Base-by-base conservation (phyloP, 2,888 invertebrate genomes). In the Aporophyla nigra region DNA sequence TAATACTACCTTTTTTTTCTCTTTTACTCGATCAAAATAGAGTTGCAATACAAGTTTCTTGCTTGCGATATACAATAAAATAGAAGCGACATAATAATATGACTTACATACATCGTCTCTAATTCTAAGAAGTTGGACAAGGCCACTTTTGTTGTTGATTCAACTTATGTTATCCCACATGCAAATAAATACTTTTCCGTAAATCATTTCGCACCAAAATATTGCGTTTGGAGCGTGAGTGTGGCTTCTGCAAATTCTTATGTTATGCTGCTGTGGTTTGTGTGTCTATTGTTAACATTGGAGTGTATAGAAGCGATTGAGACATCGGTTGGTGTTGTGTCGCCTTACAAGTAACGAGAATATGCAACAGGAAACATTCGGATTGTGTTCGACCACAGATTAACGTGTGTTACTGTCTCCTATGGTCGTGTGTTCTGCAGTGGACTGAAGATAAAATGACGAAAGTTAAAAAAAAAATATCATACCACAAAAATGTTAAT, bases 281-380 rank as follows among this genome's bases (percentile, higher is more conserved):
- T 59, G 14, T 53, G 51, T 70, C 33, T 56, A 54, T 49, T 46
- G 51, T 49, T 65, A 63, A 61, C 58, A 68, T 54, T 66, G 27
- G 16, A 58, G 54, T 59, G 2, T 63, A 12, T 65, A 21, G 43
- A 70, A 49, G 10, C 65, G 14, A 70, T 79, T 66, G 58, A 79
- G 46, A 66, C 65, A 58, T 73, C 21, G 58, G 65, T 69, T 27
- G 27, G 56, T 40, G 19, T n/a, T 65, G 59, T 27, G 51, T 59
- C 51, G 51, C 51, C 51, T 77, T 65, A 63, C 33, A 49, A 63
- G 9, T 40, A 40, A 58, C n/a, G 0, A 14, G 27, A 7, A 21
- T 82, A 24, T 49, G 56, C 27, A 43, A 6, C 7, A n/a, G 53
- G 61, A 43, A 66, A 33, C 24, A 59, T 53, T 61, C 33, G 24